Percentiles rank a stretch among this genome's conserved stretches.
Evolutionary conservation across 2,797 vertebrate genomes (phyloP).

Genomic region (Amblyopsis hoosieri): DNA sequence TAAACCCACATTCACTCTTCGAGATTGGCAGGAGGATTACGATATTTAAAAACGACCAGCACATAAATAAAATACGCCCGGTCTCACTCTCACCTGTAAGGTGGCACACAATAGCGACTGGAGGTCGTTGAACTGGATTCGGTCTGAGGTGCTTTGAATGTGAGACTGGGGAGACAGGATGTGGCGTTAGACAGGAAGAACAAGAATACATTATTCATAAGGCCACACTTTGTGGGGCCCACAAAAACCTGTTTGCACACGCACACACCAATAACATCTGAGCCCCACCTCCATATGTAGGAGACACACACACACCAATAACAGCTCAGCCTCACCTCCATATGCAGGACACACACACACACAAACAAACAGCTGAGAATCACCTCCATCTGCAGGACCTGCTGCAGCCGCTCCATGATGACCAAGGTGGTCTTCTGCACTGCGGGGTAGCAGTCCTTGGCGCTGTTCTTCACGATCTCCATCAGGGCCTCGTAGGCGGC

Average conservation of each 20-base stretch:
- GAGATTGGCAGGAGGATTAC: no score
- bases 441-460: slow-evolving; percentile 97
- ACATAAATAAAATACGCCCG: no score
- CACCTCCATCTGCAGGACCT: slow-evolving; percentile 99
- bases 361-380: background rate
- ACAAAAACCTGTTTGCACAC: no score
- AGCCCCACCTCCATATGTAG: no score
- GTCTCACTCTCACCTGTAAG: slow-evolving; percentile 84
- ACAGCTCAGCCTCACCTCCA: no score
- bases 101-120: slow-evolving; percentile 97
- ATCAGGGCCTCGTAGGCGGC: slow-evolving; percentile 97
- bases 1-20: no score
- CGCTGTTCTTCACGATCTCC: slow-evolving; percentile 99
- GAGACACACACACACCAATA: no score
- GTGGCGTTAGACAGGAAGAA: background rate
- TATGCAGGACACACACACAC: no score
- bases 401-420: slow-evolving; percentile 97
- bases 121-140: slow-evolving; percentile 98
- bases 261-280: no score
- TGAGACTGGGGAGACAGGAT: slow-evolving; percentile 83
- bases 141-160: slow-evolving; percentile 97
- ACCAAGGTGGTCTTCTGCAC: slow-evolving; percentile 98
- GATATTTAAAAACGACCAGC: no score
- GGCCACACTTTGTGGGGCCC: no score
- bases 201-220: background rate